Evolutionary conservation across 2,113 vertebrate species (phyloP).

Genomic region (Gnathonemus echidnorhynchus): DNA sequence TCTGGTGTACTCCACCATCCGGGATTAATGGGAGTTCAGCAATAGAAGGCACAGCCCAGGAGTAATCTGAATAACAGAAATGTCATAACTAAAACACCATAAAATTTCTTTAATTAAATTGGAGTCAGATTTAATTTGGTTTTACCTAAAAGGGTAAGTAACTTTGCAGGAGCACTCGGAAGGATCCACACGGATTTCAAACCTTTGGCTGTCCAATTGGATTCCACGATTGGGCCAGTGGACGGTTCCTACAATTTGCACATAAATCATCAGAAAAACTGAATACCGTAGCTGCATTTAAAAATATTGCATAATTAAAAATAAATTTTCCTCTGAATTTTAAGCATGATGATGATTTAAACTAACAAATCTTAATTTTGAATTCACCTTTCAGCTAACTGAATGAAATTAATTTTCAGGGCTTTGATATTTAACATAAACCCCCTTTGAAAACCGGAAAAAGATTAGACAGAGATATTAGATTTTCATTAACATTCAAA

Average conservation of each 20-base stretch:
- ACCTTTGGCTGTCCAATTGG: too few species aligned
- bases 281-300: not conserved
- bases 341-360: constrained; percentile 42
- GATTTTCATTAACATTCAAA: constrained; percentile 53
- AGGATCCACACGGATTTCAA: too few species aligned
- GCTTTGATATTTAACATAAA: constrained; percentile 53
- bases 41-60: too few species aligned
- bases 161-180: too few species aligned
- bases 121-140: too few species aligned
- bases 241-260: not conserved
- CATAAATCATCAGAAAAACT: not conserved
- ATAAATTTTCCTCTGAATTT: constrained; percentile 39
- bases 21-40: too few species aligned
- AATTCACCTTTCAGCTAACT: constrained; percentile 55
- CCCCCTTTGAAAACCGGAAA: constrained; percentile 57
- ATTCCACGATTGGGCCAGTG: too few species aligned
- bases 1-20: too few species aligned
- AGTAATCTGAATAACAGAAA: too few species aligned
- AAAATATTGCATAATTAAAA: constrained; percentile 25
- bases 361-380: constrained; percentile 42
- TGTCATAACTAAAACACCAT: too few species aligned
- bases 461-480: constrained; percentile 21
- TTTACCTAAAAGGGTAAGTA: too few species aligned
- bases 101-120: too few species aligned
- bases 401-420: constrained; percentile 58